A percentile compares a stretch with the other conserved stretches of the same genome.
phyloP scores from a whole-genome alignment of 2,888 invertebrate genomes.

The Papilio elwesi region DNA sequence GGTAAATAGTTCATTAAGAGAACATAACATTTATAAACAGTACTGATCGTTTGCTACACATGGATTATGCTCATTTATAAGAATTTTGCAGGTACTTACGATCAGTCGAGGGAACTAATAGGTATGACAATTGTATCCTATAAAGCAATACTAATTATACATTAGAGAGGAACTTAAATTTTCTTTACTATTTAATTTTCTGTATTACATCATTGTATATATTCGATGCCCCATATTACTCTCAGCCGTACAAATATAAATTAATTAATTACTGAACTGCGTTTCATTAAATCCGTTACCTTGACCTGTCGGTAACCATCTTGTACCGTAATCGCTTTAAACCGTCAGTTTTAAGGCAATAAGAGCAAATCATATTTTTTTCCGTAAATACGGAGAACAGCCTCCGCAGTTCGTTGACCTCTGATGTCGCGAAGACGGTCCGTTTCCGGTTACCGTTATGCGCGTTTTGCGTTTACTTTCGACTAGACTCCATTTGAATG shows the following conservation, averaged over 20 bases:
- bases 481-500: constrained; percentile 52
- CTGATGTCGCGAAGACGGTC: constrained; percentile 50
- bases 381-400: constrained; percentile 57
- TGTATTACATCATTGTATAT: too few relatives aligned
- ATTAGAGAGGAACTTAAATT: too few relatives aligned
- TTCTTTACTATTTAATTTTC: too few relatives aligned
- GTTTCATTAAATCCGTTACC: constrained; percentile 12
- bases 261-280: constrained; percentile 4
- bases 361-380: constrained; percentile 55
- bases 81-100: too few relatives aligned
- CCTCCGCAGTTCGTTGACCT: constrained; percentile 59
- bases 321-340: constrained; percentile 39
- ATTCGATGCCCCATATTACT: not conserved
- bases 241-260: constrained; percentile 15
- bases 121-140: too few relatives aligned
- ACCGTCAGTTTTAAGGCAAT: constrained; percentile 33
- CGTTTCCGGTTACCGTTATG: constrained; percentile 56
- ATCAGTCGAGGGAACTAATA: too few relatives aligned
- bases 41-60: too few relatives aligned
- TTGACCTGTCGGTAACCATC: not conserved
- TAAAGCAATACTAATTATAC: too few relatives aligned
- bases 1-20: too few relatives aligned
- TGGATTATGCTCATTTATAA: too few relatives aligned
- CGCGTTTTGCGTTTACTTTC: constrained; percentile 63
- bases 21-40: too few relatives aligned